Evolutionary conservation across 2,797 vertebrate genomes (phyloP), one percentile per base, ranked within the genome.

Genomic region (Muscicapa striata): DNA sequence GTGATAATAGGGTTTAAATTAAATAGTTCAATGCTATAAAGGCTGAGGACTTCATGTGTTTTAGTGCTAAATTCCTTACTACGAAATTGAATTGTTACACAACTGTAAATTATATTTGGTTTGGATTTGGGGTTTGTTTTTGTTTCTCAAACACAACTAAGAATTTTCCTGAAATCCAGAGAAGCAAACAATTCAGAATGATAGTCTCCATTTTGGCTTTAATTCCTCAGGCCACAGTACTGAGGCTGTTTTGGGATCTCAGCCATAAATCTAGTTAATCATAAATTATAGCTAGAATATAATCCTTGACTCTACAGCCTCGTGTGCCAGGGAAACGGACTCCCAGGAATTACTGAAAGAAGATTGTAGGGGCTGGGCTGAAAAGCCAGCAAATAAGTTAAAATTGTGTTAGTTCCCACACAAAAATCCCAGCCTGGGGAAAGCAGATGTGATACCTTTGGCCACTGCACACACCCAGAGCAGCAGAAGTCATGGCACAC

Each of bases 221-320:
- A 85, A 96, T 93, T 95, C 86, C 76, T 96, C 77, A 91, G 89
- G 66, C 49, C 67, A 83, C 64, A 80, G 89, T 59, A 80, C 27
- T 61, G 93, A 91, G 54, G 87, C 80, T 91, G 92, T 95, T 92
- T 95, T 68, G 92, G 95, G 82, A 91, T n/a, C 21, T 87, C 93
- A 93, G 93, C 81, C 94, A 91, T 96, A 96, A 96, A 96, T 96
- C 94, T 95, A 95, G 94, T 95, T 96, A 95, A 95, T 95, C 92
- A 96, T 96, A 95, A 95, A 96, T 96, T 95, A 96, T 93, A 94
- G 95, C 92, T 93, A 57, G 93, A 96, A 93, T 96, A 91, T 96
- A 96, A 97, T 94, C 93, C 89, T 96, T 95, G 81, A 90, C 90
- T 95, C 87, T 68, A 67, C 79, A 93, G 92, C 83, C 90, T 87